phyloP scores from a whole-genome alignment of 2,797 vertebrate species.

The Parauchenoglanis ngamensis region DNA sequence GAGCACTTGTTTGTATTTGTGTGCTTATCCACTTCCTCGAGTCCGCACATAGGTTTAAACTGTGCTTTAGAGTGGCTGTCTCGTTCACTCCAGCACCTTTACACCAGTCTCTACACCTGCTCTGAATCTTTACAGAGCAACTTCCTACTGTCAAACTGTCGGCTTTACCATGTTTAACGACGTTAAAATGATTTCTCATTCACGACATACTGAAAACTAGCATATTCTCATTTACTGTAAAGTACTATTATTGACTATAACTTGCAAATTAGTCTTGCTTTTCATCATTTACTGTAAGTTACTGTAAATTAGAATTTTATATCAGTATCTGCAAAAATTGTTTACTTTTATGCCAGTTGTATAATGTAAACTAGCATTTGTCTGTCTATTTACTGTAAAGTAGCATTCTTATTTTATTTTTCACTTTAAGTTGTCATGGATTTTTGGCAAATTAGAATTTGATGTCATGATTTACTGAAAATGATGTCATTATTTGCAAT shows the following conservation, averaged over 20 bases:
- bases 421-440: too few species aligned
- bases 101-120: not conserved
- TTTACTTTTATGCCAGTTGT: too few species aligned
- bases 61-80: not conserved
- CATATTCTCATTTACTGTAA: not conserved
- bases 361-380: too few species aligned
- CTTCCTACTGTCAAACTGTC: not conserved
- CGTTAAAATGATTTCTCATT: not conserved
- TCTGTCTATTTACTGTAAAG: too few species aligned
- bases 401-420: too few species aligned
- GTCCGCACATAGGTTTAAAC: not conserved
- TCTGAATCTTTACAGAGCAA: not conserved
- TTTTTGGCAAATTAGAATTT: too few species aligned
- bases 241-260: too few species aligned
- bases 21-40: constrained; percentile 14
- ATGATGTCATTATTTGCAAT: too few species aligned
- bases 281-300: not conserved
- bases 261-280: not conserved
- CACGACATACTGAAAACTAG: not conserved
- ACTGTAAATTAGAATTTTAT: too few species aligned
- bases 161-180: not conserved
- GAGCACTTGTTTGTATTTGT: not conserved
- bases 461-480: too few species aligned
- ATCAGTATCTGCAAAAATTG: too few species aligned
- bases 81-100: not conserved